phyloP scores from a whole-genome alignment of 2,113 vertebrate genomes.

The Talpa occidentalis region DNA sequence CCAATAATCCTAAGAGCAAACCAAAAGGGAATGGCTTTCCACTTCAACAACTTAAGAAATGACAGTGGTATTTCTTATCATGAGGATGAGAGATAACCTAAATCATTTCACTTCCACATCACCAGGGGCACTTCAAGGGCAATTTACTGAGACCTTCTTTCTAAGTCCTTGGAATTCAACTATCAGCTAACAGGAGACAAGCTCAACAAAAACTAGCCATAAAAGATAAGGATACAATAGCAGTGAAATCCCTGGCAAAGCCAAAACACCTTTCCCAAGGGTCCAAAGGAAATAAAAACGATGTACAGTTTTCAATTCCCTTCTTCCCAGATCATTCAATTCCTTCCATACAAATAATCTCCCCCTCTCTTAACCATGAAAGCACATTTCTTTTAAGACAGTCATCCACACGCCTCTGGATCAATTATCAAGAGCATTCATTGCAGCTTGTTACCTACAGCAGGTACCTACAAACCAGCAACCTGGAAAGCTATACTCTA shows the following conservation, averaged over 20 bases:
- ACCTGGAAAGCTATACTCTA: not conserved
- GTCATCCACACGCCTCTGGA: not conserved
- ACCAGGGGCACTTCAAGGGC: not conserved
- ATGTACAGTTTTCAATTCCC: not conserved
- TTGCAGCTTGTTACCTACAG: not conserved
- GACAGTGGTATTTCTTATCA: not conserved
- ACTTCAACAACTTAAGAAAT: not conserved
- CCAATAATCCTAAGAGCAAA: not conserved
- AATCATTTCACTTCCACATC: not conserved
- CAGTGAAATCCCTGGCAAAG: conserved; percentile 5
- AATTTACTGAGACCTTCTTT: not conserved
- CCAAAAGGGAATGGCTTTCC: not conserved
- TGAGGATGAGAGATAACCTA: not conserved
- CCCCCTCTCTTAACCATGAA: not conserved
- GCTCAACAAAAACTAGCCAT: not conserved
- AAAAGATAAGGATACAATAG: not conserved
- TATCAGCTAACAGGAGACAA: not conserved
- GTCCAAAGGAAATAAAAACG: not conserved
- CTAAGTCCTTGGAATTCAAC: not conserved
- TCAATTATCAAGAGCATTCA: not conserved
- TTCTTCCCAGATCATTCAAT: not conserved
- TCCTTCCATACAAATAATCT: not conserved
- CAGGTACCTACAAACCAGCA: not conserved
- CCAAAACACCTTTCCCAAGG: not conserved
- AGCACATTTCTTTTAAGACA: not conserved